These are phyloP conservation scores for Catostylus mosaicus DNA, from an alignment of 30 jellyfish, hydroid and myxozoan species.

Conservation along the genomic window DNA sequence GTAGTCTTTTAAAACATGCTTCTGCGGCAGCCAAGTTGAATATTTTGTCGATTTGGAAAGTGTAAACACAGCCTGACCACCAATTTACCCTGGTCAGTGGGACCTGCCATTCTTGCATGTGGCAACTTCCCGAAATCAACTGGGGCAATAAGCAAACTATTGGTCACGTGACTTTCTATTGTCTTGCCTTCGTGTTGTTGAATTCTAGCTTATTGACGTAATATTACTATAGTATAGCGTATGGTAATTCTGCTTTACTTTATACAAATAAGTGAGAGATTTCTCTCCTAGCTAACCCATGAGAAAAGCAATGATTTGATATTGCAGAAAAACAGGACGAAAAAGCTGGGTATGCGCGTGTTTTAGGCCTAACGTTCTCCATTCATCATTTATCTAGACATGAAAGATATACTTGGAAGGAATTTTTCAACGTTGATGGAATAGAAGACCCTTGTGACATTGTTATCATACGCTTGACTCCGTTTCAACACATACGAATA, in stretches of 20 bases:
- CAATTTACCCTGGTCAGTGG: conserved; percentile 47
- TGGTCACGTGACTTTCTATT: conserved; percentile 66
- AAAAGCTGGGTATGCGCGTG: neutral
- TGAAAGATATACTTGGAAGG: conserved; percentile 66
- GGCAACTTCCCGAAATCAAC: conserved; percentile 65
- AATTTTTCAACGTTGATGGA: conserved; percentile 31
- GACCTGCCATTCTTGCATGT: conserved; percentile 58
- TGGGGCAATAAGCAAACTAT: conserved; percentile 50
- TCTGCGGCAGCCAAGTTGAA: neutral
- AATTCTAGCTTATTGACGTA: conserved; percentile 67
- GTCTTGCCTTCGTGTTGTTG: conserved; percentile 43
- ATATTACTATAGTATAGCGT: conserved; percentile 59
- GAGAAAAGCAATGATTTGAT: neutral
- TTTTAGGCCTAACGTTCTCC: neutral
- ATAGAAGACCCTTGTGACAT: conserved; percentile 54
- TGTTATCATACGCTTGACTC: conserved; percentile 62
- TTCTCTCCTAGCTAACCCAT: neutral
- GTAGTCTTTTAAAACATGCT: too few species aligned
- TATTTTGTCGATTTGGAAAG: conserved; percentile 40
- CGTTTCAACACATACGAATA: conserved; percentile 10
- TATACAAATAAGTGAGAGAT: neutral
- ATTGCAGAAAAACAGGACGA: neutral
- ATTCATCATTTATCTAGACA: conserved; percentile 8
- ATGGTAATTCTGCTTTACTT: conserved; percentile 11
- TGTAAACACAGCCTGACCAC: conserved; percentile 54